Base-by-base conservation (phyloP, 1,140 invertebrate genomes). In the Hyposmocoma kahamanoa region DNA sequence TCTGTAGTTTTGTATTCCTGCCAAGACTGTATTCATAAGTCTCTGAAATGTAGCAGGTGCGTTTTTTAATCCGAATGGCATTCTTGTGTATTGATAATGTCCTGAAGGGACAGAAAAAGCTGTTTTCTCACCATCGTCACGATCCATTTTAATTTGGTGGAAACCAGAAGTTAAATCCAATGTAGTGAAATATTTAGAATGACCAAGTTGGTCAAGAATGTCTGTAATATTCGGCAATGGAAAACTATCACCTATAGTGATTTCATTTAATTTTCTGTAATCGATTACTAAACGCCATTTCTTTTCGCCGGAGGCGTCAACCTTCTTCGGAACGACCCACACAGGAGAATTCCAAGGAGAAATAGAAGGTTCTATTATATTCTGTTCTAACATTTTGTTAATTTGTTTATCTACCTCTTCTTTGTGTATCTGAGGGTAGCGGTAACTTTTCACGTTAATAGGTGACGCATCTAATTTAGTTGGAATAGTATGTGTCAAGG, bases 21-120 rank as follows among this genome's bases (percentile, higher is more conserved):
- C 49, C 49, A 4, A 65, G 39, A 55, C 50, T 24, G 43, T 42
- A 11, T 67, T 54, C 36, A 67, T 65, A 9, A 59, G 18, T 6
- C 51, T 18, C 38, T 41, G 38, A 13, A 41, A 41, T 3, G 22
- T 20, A 21, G 38, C 38, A 11, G 38, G 38, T 3, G 38, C 38
- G 15, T 41, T 41, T 18, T 21, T 20, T 15, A 41, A 13, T 10
- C 38, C 38, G 13, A 41, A 41, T 9, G 38, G 38, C 38, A 41
- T 41, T 20, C 38, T 19, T 9, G 38, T 41, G 22, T 41, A 41
- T 20, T 41, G 19, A 21, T 41, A 41, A 15, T 41, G 38, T 10
- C 38, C 38, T 9, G 20, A 18, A 21, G 38, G 38, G 4, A 20
- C 22, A 10, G 22, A 10, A 13, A 41, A 41, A 2, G 38, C 38